phyloP scores from a whole-genome alignment of 1,140 invertebrate species.

The Marisa cornuarietis region DNA sequence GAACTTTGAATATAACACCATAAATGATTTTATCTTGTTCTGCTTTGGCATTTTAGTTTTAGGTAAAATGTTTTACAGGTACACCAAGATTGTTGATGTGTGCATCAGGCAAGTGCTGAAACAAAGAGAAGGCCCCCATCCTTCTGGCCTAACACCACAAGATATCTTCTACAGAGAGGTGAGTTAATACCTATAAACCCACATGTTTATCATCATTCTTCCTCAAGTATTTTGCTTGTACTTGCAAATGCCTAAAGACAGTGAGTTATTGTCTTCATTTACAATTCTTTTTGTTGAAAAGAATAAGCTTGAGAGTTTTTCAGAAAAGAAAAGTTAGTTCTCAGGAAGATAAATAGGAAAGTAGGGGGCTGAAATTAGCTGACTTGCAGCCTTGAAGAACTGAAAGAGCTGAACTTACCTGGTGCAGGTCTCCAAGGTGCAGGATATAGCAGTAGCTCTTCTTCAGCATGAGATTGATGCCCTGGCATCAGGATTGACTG shows the following conservation, averaged over 20 bases:
- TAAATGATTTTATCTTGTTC: background rate
- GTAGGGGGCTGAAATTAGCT: too few species aligned
- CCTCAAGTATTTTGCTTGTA: too few species aligned
- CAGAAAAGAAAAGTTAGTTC: too few species aligned
- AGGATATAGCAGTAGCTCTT: slow-evolving; percentile 60
- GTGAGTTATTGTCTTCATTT: too few species aligned
- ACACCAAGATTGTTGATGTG: slow-evolving; percentile 25
- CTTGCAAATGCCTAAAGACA: too few species aligned
- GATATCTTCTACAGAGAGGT: slow-evolving; percentile 81
- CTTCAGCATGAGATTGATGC: slow-evolving; percentile 59
- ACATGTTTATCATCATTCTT: background rate
- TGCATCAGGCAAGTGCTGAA: slow-evolving; percentile 72
- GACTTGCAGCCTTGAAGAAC: too few species aligned
- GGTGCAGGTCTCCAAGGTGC: slow-evolving; percentile 49
- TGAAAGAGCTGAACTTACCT: too few species aligned
- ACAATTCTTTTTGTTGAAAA: too few species aligned
- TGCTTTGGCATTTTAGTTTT: background rate
- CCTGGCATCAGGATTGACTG: slow-evolving; percentile 45
- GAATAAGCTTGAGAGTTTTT: too few species aligned
- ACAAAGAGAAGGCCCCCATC: slow-evolving; percentile 58
- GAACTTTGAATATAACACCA: too few species aligned
- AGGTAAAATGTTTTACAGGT: slow-evolving; percentile 19
- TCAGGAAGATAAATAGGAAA: too few species aligned
- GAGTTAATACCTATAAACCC: slow-evolving; percentile 46
- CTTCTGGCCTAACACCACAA: slow-evolving; percentile 70